These are phyloP conservation scores for Rhabditoides inermis DNA, from an alignment of 2,888 invertebrate genomes.

Conservation along the genomic window DNA sequence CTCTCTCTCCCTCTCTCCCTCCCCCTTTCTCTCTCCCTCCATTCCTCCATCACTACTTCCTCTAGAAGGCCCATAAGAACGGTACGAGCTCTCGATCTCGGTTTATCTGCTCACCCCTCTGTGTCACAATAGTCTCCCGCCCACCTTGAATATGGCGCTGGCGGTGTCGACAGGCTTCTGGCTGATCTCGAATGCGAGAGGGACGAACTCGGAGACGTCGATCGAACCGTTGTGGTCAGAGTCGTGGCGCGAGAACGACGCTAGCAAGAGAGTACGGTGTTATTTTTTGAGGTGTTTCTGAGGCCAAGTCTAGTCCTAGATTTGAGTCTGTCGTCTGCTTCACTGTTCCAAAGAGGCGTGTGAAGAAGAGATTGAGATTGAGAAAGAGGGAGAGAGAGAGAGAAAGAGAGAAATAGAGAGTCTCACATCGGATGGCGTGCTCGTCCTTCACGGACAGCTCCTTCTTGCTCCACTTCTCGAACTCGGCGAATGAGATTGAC, in stretches of 20 bases:
- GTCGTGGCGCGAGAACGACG: constrained; percentile 34
- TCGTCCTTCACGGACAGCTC: constrained; percentile 3
- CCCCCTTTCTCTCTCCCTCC: neutral
- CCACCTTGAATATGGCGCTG: constrained; percentile 40
- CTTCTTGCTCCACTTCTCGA: constrained; percentile 22
- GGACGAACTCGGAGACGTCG: constrained; percentile 43
- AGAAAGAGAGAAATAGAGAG: too few species aligned
- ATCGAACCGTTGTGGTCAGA: constrained; percentile 27
- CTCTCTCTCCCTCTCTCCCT: neutral
- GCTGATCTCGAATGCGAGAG: constrained; percentile 41
- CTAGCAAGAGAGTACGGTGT: constrained; percentile 8
- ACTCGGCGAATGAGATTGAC: constrained; percentile 25
- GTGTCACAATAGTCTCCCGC: neutral
- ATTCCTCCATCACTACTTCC: neutral
- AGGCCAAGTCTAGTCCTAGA: neutral
- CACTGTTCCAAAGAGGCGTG: too few species aligned
- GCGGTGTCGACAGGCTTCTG: constrained; percentile 32
- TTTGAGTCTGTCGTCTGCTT: neutral
- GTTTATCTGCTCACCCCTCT: neutral
- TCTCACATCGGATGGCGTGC: constrained; percentile 1
- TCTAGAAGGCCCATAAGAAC: neutral
- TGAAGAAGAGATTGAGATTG: too few species aligned
- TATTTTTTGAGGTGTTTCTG: neutral
- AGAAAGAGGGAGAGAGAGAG: too few species aligned
- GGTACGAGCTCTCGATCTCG: neutral